These are phyloP conservation scores for Pteronura brasiliensis DNA, from an alignment of 2,113 vertebrate species.

Conservation along the genomic window DNA sequence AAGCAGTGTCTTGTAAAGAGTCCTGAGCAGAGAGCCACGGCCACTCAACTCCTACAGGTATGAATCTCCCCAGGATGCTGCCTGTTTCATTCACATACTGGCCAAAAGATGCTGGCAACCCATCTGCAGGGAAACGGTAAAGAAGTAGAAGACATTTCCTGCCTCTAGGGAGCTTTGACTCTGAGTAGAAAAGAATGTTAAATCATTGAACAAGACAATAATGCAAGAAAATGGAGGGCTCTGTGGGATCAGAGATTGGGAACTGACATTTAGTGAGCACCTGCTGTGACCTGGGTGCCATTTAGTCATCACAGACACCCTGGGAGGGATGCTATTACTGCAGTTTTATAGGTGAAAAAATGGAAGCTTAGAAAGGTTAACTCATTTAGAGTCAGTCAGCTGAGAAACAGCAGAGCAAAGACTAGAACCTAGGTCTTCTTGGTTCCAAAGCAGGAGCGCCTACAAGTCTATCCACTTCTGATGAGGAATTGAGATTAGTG, in stretches of 20 bases:
- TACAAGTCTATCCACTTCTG: not conserved
- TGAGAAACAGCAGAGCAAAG: not conserved
- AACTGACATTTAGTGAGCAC: not conserved
- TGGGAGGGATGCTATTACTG: not conserved
- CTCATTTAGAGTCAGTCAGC: not conserved
- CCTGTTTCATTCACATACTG: not conserved
- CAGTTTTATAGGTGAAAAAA: not conserved
- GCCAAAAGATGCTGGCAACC: not conserved
- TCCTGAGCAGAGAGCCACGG: conserved; percentile 91
- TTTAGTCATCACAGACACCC: not conserved
- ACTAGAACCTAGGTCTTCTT: not conserved
- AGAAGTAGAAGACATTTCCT: not conserved
- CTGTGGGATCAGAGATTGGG: not conserved
- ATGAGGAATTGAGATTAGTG: not conserved
- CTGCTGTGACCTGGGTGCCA: not conserved
- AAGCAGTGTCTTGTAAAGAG: conserved; percentile 94
- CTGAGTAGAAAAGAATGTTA: not conserved
- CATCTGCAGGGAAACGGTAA: not conserved
- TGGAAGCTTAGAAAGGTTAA: not conserved
- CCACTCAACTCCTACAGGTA: conserved; percentile 95
- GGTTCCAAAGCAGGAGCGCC: not conserved
- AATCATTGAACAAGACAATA: not conserved
- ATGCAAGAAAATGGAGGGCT: not conserved
- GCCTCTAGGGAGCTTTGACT: not conserved
- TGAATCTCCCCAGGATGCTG: not conserved